Base-by-base conservation (phyloP, 2,113 vertebrate species). In the Ailuropoda melanoleuca region DNA sequence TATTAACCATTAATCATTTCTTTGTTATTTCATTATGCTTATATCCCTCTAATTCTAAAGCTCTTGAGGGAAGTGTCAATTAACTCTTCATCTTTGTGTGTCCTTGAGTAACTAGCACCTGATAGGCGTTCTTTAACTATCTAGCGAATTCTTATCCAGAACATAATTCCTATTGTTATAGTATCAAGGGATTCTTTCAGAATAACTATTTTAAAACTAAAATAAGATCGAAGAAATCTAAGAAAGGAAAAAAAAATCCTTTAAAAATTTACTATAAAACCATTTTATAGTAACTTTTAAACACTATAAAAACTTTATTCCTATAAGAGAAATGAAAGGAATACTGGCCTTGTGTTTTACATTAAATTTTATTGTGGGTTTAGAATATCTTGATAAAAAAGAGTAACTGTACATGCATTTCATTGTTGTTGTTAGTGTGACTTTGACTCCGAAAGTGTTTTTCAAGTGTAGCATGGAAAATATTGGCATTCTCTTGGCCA, bases 121-220 rank as follows among this genome's bases (percentile, higher is more conserved):
- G 39, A 24, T 48, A 93, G 26, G n/a, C 19, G 34, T 81, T 81
- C 29, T 96, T 39, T 60, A 91, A 81, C 17, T 88, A 21, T 43
- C 78, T 97, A 81, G 23, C 74, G 23, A 72, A 92, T 96, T 89
- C 6, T 92, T 78, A 70, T 84, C 19, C 6, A 86, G 66, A 66
- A 56, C 31, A 82, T 58, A 37, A 95, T 96, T 91, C 48, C 24
- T 64, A n/a, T 86, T 91, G 26, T 94, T 18, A 62, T 48, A 66
- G 3, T 88, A 60, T 91, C 23, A 92, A 86, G 43, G 75, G 62
- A 75, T 93, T 95, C 29, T 80, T 55, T 24, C 24, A 94, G 21
- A 91, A 85, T 53, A 96, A 37, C 56, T 92, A 77, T 72, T 89
- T 92, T 91, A 68, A 93, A 91, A 50, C 26, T 84, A 93, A 96